Evolutionary conservation across 2,888 invertebrate species (phyloP), one percentile per base, ranked within the genome.

Genomic region (Oxytorus armatus): DNA sequence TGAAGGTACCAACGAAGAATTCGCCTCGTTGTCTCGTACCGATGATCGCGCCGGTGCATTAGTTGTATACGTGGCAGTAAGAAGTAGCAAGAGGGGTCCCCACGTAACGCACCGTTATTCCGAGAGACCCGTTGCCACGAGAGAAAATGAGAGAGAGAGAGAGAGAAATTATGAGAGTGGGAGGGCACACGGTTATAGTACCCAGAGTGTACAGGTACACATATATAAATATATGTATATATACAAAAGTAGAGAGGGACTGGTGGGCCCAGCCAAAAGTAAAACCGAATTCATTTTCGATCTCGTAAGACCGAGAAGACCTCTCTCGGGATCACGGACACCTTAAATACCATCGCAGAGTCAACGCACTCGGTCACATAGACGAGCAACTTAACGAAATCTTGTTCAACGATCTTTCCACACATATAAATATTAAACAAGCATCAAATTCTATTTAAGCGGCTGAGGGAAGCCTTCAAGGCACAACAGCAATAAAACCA

Each of bases 201-300:
- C 69, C 53, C 18, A 63, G 47, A 74, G 73, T 76, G 42, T 72
- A 21, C 55, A 36, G 51, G 59, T 51, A 11, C 42, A 47, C 21
- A 23, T 29, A 21, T 51, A 29, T 25, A 42, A 36, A 36, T 16
- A 8, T 49, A 23, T 47, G 25, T 39, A 53, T 29, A 23, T 55
- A 25, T 51, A 29, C 59, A 57, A n/a, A 55, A 21, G 49, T 14
- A 76, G 51, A 59, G 57, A 39, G 42, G 39, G 51, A 51, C 47
- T 33, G 21, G 68, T 36, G 59, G 84, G 82, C 82, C 77, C 84
- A 77, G 84, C 86, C 88, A 89, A 90, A 90, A 90, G 90, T 90
- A 90, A 90, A 90, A 90, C 90, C 86, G 90, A 90, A 90, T 90
- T 90, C 90, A 87, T 89, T 90, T 90, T 90, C 90, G 88, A 89